Percentiles rank a stretch among this genome's conserved stretches.
These are phyloP conservation scores for Sisyra terminalis DNA, from an alignment of 2,888 invertebrate genomes.

Conservation along the genomic window DNA sequence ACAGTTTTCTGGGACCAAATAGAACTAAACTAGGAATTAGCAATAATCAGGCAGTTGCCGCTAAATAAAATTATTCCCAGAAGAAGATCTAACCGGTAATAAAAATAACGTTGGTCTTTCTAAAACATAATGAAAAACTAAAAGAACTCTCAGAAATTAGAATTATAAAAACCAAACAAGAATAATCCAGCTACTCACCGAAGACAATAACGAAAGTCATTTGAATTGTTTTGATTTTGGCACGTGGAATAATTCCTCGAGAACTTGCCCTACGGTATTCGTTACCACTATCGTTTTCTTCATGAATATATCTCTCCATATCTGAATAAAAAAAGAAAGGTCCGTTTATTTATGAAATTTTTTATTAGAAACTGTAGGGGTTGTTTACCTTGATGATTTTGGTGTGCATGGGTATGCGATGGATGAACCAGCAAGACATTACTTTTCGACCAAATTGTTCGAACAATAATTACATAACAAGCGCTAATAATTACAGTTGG, in stretches of 20 bases:
- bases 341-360: no score
- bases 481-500: conserved; percentile 78
- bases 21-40: no score
- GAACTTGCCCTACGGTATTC: conserved; percentile 67
- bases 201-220: conserved; percentile 95
- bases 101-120: no score
- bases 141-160: no score
- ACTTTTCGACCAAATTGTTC: conserved; percentile 83
- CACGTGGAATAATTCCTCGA: conserved; percentile 82
- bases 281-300: conserved; percentile 19
- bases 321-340: not conserved
- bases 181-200: conserved; percentile 51
- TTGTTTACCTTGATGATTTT: conserved; percentile 1
- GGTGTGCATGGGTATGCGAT: conserved; percentile 16
- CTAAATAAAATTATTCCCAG: no score
- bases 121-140: no score
- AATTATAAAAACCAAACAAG: no score
- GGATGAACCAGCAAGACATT: conserved; percentile 44
- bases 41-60: no score
- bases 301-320: conserved; percentile 11
- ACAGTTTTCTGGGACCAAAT: no score
- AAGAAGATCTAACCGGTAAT: no score
- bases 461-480: conserved; percentile 81
- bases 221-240: conserved; percentile 93
- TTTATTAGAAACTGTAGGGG: no score